These are phyloP conservation scores for Muschampia plurimacula DNA, from an alignment of 2,888 invertebrate genomes.

Conservation along the genomic window DNA sequence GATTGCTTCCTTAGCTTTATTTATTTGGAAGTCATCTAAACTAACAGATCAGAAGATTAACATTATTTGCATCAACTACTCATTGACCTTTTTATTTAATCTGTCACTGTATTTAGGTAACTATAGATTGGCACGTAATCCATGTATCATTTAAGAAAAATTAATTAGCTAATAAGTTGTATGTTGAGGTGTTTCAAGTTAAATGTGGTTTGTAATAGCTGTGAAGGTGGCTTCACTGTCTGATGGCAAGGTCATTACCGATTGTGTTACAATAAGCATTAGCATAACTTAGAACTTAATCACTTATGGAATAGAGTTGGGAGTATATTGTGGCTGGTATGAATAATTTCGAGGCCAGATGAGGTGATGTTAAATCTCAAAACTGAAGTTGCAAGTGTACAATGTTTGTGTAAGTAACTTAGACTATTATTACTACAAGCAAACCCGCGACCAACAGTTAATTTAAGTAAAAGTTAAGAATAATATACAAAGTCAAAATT, in stretches of 20 bases:
- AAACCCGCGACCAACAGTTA: too few relatives aligned
- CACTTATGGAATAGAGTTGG: slow-evolving; percentile 55
- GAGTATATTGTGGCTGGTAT: slow-evolving; percentile 52
- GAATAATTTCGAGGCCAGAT: slow-evolving; percentile 62
- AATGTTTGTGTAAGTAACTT: slow-evolving; percentile 44
- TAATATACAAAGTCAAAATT: too few relatives aligned
- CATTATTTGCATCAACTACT: slow-evolving; percentile 52
- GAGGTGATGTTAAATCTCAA: slow-evolving; percentile 48
- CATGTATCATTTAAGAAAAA: slow-evolving; percentile 49
- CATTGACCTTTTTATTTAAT: slow-evolving; percentile 51
- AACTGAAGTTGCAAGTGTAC: slow-evolving; percentile 53
- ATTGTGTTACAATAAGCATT: slow-evolving; percentile 39
- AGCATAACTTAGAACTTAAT: slow-evolving; percentile 52
- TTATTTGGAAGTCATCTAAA: slow-evolving; percentile 67
- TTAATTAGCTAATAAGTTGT: slow-evolving; percentile 42
- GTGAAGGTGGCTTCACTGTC: slow-evolving; percentile 64
- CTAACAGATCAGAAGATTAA: slow-evolving; percentile 66
- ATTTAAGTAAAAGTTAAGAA: too few relatives aligned
- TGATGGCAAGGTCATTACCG: slow-evolving; percentile 73
- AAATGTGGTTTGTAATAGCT: slow-evolving; percentile 49
- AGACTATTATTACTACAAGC: too few relatives aligned
- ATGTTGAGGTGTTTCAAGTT: slow-evolving; percentile 43
- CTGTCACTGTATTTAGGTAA: slow-evolving; percentile 59
- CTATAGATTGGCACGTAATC: slow-evolving; percentile 71
- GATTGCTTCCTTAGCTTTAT: slow-evolving; percentile 65